phyloP scores from a whole-genome alignment of 2,797 vertebrate species.

The Onychomys arenicola region DNA sequence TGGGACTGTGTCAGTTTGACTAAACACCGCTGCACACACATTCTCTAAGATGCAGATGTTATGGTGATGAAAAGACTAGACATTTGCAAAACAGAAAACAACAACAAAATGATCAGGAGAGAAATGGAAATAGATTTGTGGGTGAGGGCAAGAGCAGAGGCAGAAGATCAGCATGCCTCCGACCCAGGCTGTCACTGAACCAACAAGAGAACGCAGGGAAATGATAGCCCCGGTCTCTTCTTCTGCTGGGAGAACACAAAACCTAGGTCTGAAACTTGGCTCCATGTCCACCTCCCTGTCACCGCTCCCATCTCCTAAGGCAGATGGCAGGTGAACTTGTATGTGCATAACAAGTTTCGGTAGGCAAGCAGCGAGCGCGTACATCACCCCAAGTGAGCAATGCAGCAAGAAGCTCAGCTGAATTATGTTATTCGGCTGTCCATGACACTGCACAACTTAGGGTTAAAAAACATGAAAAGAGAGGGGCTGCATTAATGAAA shows the following conservation, averaged over 20 bases:
- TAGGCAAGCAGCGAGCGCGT: neutral
- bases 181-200: neutral
- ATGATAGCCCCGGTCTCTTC: neutral
- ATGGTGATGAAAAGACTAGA: constrained; percentile 45
- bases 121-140: neutral
- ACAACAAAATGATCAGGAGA: neutral
- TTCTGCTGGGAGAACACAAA: neutral
- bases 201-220: neutral
- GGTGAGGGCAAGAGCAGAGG: neutral
- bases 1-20: constrained; percentile 58
- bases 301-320: rapidly evolving
- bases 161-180: neutral
- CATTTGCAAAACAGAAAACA: neutral
- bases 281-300: neutral
- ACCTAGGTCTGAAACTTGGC: neutral
- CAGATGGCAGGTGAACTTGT: neutral
- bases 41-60: constrained; percentile 56
- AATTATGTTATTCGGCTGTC: neutral
- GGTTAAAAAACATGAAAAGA: neutral
- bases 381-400: neutral
- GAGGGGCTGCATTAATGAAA: neutral
- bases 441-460: neutral
- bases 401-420: neutral
- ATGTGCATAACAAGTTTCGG: neutral
- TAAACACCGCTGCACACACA: too few relatives aligned